Base-by-base conservation (phyloP, 2,888 invertebrate species). In the Sinodicranocentrus sp. region DNA sequence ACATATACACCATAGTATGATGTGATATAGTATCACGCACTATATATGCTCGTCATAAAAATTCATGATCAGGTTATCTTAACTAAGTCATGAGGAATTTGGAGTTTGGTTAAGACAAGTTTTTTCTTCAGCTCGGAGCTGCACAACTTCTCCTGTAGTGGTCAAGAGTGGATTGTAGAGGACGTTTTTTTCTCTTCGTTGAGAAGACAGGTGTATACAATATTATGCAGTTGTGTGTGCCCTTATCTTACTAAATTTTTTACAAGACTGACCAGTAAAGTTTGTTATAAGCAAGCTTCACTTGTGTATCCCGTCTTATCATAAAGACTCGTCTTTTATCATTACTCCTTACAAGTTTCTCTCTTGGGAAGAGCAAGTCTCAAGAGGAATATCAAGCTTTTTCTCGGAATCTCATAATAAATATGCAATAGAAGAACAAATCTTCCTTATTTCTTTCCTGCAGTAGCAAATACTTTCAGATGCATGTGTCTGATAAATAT, bases 21-120 rank as follows among this genome's bases (percentile, higher is more conserved):
- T 21, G n/a, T n/a, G 57, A n/a, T n/a, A n/a, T n/a, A n/a, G n/a
- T n/a, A n/a, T n/a, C n/a, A n/a, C n/a, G n/a, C n/a, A n/a, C n/a
- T n/a, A n/a, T n/a, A n/a, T n/a, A n/a, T n/a, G n/a, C n/a, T n/a
- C 8, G 26, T 39, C 39, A 39, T 33, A 21, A 33, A 63, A 63
- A 59, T n/a, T n/a, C 15, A 23, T 59, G 15, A 15, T n/a, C 10
- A 28, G 23, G 48, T 57, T 73, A 82, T 82, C 80, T 82, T 82
- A 82, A 73, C 67, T 67, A 82, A 73, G 80, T 73, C 73, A 68
- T 73, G 73, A 82, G 80, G 80, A 82, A 82, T 82, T 82, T 26
- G 65, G 44, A 80, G 78, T 71, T 61, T 63, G 48, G 17, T 54
- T 48, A 39, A 39, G 43, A 43, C 65, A 65, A 65, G 65, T 39